These are phyloP conservation scores for human DNA, from an alignment of 2,113 vertebrate genomes.

Conservation along the genomic window GRCh38 chr5:124396501-124397000, in stretches of 20 bases:
- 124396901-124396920: not conserved
- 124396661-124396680: not conserved
- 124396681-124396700: not conserved
- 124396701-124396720: not conserved
- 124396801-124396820: not conserved
- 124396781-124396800: not conserved
- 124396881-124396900: not conserved
- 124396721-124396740: not conserved
- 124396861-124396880: not conserved
- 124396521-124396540: not conserved
- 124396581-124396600: not conserved
- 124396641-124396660: not conserved
- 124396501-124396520: not conserved
- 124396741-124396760: not conserved
- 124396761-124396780: not conserved
- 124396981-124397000: not conserved
- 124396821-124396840: too few relatives aligned
- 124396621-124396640: not conserved
- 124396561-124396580: not conserved
- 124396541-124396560: not conserved
- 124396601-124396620: not conserved
- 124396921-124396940: not conserved
- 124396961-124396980: not conserved
- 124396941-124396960: not conserved
- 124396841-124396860: too few relatives aligned